phyloP scores from a whole-genome alignment of 2,113 vertebrate genomes.

The Bubo bubo region DNA sequence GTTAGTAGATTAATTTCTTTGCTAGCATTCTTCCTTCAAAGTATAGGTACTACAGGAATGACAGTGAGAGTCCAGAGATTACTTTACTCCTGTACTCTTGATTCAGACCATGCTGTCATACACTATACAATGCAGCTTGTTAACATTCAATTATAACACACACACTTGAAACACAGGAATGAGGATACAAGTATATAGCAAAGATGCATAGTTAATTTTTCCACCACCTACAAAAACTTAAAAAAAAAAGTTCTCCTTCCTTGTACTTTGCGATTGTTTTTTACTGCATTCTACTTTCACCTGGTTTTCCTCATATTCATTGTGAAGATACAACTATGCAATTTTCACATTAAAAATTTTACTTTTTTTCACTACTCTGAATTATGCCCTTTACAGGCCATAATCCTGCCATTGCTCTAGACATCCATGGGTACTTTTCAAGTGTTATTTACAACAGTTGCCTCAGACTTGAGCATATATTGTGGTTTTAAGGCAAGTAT shows the following conservation, averaged over 20 bases:
- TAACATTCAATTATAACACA: neutral
- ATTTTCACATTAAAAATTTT: neutral
- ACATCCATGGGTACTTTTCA: neutral
- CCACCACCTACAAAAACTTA: neutral
- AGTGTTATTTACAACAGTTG: neutral
- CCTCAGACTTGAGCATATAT: neutral
- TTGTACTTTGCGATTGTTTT: neutral
- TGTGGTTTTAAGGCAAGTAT: neutral
- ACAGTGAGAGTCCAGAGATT: neutral
- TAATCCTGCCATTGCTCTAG: neutral
- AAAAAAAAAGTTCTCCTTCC: neutral
- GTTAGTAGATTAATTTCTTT: neutral
- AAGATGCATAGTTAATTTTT: neutral
- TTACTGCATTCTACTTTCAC: neutral
- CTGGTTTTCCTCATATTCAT: neutral
- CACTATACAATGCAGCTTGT: neutral
- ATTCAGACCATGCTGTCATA: neutral
- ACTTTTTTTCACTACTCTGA: neutral
- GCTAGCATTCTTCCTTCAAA: neutral
- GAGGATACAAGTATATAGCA: neutral
- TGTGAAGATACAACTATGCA: neutral
- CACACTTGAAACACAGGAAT: rapidly evolving
- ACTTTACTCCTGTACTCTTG: neutral
- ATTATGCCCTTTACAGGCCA: neutral
- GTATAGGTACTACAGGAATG: neutral